Evolutionary conservation across 2,113 vertebrate genomes (phyloP), one percentile per base, ranked within the genome.

Genomic region (Neogobius melanostomus): DNA sequence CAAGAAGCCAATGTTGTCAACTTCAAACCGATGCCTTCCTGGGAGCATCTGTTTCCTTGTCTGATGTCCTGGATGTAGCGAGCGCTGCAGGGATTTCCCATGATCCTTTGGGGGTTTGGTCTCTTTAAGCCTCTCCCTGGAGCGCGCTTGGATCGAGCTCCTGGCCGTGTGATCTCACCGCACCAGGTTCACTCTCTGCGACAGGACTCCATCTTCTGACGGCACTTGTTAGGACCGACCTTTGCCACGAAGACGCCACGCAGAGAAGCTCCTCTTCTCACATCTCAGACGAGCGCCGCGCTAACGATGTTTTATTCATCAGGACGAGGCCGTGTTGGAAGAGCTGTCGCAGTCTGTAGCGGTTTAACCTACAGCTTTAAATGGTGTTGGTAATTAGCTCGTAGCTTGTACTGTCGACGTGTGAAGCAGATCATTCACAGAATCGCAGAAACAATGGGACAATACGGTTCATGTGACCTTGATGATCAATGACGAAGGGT

Each of bases 331-430:
- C 70, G 1, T 64, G 56, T 82, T 73, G 80, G 7, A 81, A 83
- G 90, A 91, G 79, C 87, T 91, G 87, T 86, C 92, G 80, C 72
- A 59, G 79, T 86, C 87, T 91, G 88, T 89, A 88, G 69, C 74
- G 69, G 83, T 79, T 91, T 91, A 89, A 91, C 87, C 82, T 87
- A 79, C 87, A 86, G 87, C 85, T 85, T 87, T 82, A 83, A 84
- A 86, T 67, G 50, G 82, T 80, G 82, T 76, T 16, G 64, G 79
- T 82, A 88, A 88, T 91, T 89, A 90, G 83, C 80, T 78, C 84
- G 66, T 66, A 77, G 66, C 47, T 6, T 36, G 28, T 36, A 5
- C 28, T 36, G 28, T 36, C 1, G 28, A 36, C 28, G 28, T 36
- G 28, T 36, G 28, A 81, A 82, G 68, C 71, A 74, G 82, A 65